Evolutionary conservation across 1,140 invertebrate species (phyloP), one percentile per base, ranked within the genome.

Genomic region (Pygmarrhopalites habei): DNA sequence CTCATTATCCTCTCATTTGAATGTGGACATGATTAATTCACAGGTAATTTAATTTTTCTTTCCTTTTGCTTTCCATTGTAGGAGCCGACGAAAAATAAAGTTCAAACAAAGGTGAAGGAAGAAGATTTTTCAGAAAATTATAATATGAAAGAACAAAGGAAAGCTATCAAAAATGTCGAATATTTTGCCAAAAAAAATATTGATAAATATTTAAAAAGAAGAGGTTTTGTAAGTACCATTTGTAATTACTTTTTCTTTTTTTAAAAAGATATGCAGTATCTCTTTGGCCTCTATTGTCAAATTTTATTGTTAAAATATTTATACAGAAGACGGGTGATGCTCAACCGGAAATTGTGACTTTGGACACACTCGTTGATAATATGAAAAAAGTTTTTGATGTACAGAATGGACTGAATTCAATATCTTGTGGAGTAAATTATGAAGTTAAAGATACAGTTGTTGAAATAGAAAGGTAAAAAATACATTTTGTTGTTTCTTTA

Each of bases 131-230:
- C 32, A 7, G 32, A n/a, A n/a, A n/a, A n/a, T n/a, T n/a, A n/a
- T n/a, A n/a, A n/a, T n/a, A 35, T 35, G 32, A 35, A 7, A 15
- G 32, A 35, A 35, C 32, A 35, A 35, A 35, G 32, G 15, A 35
- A 35, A 35, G 5, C 32, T 35, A 21, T 64, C 10, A 64, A 64
- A 49, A 25, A 58, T 49, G 62, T 64, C n/a, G 56, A 58, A 26
- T 58, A 58, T 30, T 64, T 64, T 26, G 56, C 62, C 2, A 49
- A 41, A 4, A 19, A 39, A 43, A 64, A 51, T 39, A 51, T 64
- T 23, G 46, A 58, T 12, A 26, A 46, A 35, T 64, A 64, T 28
- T 26, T 64, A 28, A 35, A 51, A 12, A 30, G 56, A 19, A 5
- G 62, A 25, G 56, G 56, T n/a, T 64, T 64, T 58, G 57, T 58